phyloP scores from a whole-genome alignment of 2,888 invertebrate species.

The Frankliniella intonsa region DNA sequence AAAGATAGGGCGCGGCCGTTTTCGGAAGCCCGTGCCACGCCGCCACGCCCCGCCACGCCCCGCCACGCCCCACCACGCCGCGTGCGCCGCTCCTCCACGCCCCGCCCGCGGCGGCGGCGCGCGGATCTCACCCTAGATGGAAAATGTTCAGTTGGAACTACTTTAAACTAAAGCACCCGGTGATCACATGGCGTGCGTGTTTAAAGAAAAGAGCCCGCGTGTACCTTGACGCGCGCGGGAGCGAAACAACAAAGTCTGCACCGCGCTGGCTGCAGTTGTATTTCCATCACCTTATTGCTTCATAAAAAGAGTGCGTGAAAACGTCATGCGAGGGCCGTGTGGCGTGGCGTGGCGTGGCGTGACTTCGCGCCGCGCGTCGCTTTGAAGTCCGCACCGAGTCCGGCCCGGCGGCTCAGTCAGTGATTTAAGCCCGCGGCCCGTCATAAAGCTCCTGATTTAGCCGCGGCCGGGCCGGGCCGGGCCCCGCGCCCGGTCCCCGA shows the following conservation, averaged over 20 bases:
- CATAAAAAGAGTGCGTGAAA: conserved; percentile 7
- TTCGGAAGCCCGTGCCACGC: conserved; percentile 13
- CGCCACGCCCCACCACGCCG: too few relatives aligned
- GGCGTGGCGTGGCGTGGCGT: background rate
- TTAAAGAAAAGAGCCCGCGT: too few relatives aligned
- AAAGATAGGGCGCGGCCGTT: conserved; percentile 4
- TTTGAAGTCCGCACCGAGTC: background rate
- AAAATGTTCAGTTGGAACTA: too few relatives aligned
- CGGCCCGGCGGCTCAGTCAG: background rate
- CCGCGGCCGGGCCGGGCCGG: background rate
- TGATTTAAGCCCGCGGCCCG: background rate
- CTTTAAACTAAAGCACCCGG: too few relatives aligned
- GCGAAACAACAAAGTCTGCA: too few relatives aligned
- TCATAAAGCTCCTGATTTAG: conserved; percentile 17
- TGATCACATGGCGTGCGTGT: too few relatives aligned
- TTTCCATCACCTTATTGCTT: conserved; percentile 22
- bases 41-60: background rate
- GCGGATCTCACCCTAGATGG: too few relatives aligned
- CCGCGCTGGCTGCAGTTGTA: background rate
- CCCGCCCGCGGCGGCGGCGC: too few relatives aligned
- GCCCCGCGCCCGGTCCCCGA: background rate
- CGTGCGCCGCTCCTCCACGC: too few relatives aligned
- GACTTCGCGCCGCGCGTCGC: background rate
- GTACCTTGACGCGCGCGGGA: too few relatives aligned
- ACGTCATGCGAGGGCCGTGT: background rate